Base-by-base conservation (phyloP, 2,113 vertebrate genomes). In the Proteles cristata region DNA sequence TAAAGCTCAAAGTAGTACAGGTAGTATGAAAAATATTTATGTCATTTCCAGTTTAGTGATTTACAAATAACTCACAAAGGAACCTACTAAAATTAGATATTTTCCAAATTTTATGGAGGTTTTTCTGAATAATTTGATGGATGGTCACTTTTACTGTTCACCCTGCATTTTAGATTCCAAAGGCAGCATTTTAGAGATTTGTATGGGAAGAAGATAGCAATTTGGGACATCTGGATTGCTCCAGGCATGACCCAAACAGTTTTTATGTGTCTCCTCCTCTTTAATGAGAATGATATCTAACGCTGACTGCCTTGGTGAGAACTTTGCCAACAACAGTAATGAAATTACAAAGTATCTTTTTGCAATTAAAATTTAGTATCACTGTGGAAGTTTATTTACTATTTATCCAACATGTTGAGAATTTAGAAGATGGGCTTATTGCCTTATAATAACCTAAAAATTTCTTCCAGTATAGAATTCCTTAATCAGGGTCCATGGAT, bases 31-130 rank as follows among this genome's bases (percentile, higher is more conserved):
- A 97, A 93, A 48, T 73, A 91, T 74, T 86, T 85, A 77, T 97
- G 73, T 81, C 2, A 76, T 94, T 97, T 86, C 35, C 16, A 95
- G 31, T 87, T 87, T 94, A 74, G 50, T 85, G 61, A 82, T 33
- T 95, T 90, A 68, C 15, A 28, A 97, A 63, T 94, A 95, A 91
- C 95, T 96, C 68, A 87, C 48, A 69, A 92, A 94, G 33, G 61
- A 94, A 81, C 15, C 23, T 90, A 68, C 28, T 76, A 97, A 93
- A 85, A 93, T 95, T 79, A 96, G 50, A 48, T 96, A 84, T 86
- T 95, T 95, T 95, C 39, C 11, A 88, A 76, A 89, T 76, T 33
- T 93, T 89, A 69, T 94, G 43, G 21, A 90, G 11, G n/a, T 80
- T 92, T 86, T 53, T 85, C 53, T 90, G 25, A 83, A 96, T 92